Evolutionary conservation across 1,140 invertebrate species (phyloP), one percentile per base, ranked within the genome.

Genomic region (Zelostemma sp.): DNA sequence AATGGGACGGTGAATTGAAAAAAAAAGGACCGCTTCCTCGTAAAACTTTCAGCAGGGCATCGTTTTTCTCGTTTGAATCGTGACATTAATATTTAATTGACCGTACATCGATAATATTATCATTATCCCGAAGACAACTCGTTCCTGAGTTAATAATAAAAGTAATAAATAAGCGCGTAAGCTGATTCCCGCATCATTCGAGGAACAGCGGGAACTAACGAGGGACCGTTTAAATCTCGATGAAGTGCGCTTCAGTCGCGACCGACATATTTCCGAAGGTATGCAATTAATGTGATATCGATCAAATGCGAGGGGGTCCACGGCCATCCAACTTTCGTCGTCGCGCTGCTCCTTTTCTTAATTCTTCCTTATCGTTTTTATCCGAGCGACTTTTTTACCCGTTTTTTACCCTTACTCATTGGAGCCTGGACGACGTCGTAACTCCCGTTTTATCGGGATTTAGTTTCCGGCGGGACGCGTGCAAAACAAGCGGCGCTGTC

Each of bases 271-370:
- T 76, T 63, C 62, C 62, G 55, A 59, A 64, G 75, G 64, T 66
- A 72, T 68, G 75, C 75, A 77, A 79, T 77, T 77, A 79, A 77
- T 74, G 66, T 38, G 75, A 76, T 77, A 77, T 71, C 67, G 72
- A 79, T 79, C 74, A 53, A 55, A 47, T 19, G 53, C 57, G 62
- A 63, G 51, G 50, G 49, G 66, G 57, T 59, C 63, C 49, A 61
- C 63, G 43, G 16, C 16, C 21, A 46, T 62, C 63, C 70, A 69
- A 68, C 59, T 55, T 70, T 17, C 48, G 15, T 12, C 16, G 0
- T 35, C 48, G 31, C 25, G 1, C 3, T 35, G 15, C 6, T 50
- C 15, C 31, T 33, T 50, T 35, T 50, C 15, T 35, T 28, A 11
- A 14, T 12, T 14, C 25, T 48, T 48, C 46, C 19, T 48, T 28